phyloP scores from a whole-genome alignment of 2,888 invertebrate genomes.

The Drosophila koepferae region DNA sequence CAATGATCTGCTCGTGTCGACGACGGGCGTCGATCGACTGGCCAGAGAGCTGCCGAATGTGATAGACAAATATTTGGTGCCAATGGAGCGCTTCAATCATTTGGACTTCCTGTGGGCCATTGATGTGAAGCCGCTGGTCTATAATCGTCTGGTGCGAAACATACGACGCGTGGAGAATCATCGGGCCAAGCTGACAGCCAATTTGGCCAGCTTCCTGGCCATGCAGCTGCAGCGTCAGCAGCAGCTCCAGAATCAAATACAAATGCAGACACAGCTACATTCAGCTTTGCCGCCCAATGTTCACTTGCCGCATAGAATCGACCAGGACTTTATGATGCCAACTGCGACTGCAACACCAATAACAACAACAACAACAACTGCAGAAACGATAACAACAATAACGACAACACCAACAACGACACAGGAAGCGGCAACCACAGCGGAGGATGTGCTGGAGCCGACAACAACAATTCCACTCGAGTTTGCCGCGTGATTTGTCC shows the following conservation, averaged over 20 bases:
- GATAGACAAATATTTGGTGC: slow-evolving; percentile 87
- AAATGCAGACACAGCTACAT: slow-evolving; percentile 56
- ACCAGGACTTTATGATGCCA: slow-evolving; percentile 30
- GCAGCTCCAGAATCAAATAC: slow-evolving; percentile 69
- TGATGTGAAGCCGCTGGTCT: slow-evolving; percentile 86
- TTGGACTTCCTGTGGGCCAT: slow-evolving; percentile 87
- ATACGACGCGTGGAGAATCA: slow-evolving; percentile 84
- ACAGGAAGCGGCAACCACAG: slow-evolving; percentile 16
- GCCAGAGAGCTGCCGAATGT: slow-evolving; percentile 86
- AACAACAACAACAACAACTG: slow-evolving; percentile 12
- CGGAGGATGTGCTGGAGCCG: slow-evolving; percentile 13
- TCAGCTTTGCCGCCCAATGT: slow-evolving; percentile 60
- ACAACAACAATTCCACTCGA: slow-evolving; percentile 15
- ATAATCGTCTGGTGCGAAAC: slow-evolving; percentile 84
- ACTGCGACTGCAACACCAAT: slow-evolving; percentile 16
- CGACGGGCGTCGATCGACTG: slow-evolving; percentile 87
- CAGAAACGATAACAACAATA: background rate
- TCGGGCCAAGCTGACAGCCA: slow-evolving; percentile 74
- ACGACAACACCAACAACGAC: slow-evolving; percentile 17
- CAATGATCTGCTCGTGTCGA: slow-evolving; percentile 89
- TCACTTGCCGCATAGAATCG: slow-evolving; percentile 54
- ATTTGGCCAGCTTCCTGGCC: slow-evolving; percentile 66
- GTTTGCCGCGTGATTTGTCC: slow-evolving; percentile 54
- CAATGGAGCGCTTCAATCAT: slow-evolving; percentile 86
- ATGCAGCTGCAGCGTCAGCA: slow-evolving; percentile 73